phyloP scores from a whole-genome alignment of 2,113 vertebrate genomes.

The Lutjanus erythropterus region DNA sequence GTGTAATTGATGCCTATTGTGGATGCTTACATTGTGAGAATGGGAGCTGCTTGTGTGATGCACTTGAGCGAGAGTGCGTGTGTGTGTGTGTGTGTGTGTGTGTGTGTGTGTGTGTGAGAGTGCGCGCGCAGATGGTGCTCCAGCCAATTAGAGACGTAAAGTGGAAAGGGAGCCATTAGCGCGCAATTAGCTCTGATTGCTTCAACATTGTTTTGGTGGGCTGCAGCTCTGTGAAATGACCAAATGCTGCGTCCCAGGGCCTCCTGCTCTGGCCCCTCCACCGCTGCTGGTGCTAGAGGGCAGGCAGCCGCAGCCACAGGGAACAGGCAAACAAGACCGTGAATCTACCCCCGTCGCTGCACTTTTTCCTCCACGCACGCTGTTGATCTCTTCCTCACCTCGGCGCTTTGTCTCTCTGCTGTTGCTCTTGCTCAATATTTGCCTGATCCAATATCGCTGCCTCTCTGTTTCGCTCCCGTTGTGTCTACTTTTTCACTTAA shows the following conservation, averaged over 20 bases:
- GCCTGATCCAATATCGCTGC: conserved; percentile 33
- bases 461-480: conserved; percentile 24
- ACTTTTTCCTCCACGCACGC: conserved; percentile 2
- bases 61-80: conserved; percentile 31
- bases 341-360: conserved; percentile 16
- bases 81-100: conserved; percentile 38
- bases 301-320: background rate
- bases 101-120: conserved; percentile 35
- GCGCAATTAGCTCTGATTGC: conserved; percentile 82
- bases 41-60: conserved; percentile 34
- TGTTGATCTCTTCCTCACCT: conserved; percentile 31
- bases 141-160: conserved; percentile 79
- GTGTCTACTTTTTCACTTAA: conserved; percentile 49
- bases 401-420: conserved; percentile 21
- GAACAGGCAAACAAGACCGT: background rate
- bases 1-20: conserved; percentile 10
- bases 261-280: conserved; percentile 14
- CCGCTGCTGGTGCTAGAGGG: background rate
- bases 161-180: conserved; percentile 81
- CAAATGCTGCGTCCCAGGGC: conserved; percentile 69
- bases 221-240: conserved; percentile 81
- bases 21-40: conserved; percentile 8
- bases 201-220: conserved; percentile 83
- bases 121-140: conserved; percentile 67
- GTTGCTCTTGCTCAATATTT: conserved; percentile 57